Evolutionary conservation across 2,888 invertebrate species (phyloP), one percentile per base, ranked within the genome.

Genomic region (Platycnemis pennipes): DNA sequence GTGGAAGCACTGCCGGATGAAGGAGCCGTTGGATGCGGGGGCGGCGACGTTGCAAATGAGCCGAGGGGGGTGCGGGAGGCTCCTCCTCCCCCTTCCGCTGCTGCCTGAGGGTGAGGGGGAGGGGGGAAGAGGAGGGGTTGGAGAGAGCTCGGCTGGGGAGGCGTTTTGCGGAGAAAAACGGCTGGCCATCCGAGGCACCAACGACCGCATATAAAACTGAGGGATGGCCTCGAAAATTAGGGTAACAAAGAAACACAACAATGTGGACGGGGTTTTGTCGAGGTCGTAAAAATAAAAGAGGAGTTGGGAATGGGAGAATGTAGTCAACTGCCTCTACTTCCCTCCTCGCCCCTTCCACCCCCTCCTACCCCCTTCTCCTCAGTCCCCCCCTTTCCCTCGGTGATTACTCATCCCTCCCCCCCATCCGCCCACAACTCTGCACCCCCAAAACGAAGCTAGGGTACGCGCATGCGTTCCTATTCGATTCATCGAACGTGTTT

Each of bases 191-290:
- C 63, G 91, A 63, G 91, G 91, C 63, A 63, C 91, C 63, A 91
- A 91, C 91, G 91, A 91, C 91, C 91, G 91, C 91, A 69, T 91
- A 91, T 91, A 91, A 91, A 91, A 91, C 91, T 69, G 91, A 91
- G 91, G 91, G 63, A 91, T 91, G 91, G 91, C 63, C 63, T 16
- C 91, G 91, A 91, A 91, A 91, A 91, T 91, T 91, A 91, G 91
- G 91, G 91, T 91, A 91, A 91, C 91, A 91, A 91, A 91, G 91
- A 91, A 91, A 91, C 91, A 91, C 91, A 91, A 91, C 91, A 91
- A 91, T 91, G 91, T 91, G 91, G 91, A 91, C 56, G 89, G 89
- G 89, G 89, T 63, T 89, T 89, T 89, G 89, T 89, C 89, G 89
- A 69, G 63, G 91, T 91, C 91, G 91, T 91, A 91, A 91, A 91